Conservation (phyloP, 2,113 vertebrate genomes). For the Vombatus ursinus region DNA sequence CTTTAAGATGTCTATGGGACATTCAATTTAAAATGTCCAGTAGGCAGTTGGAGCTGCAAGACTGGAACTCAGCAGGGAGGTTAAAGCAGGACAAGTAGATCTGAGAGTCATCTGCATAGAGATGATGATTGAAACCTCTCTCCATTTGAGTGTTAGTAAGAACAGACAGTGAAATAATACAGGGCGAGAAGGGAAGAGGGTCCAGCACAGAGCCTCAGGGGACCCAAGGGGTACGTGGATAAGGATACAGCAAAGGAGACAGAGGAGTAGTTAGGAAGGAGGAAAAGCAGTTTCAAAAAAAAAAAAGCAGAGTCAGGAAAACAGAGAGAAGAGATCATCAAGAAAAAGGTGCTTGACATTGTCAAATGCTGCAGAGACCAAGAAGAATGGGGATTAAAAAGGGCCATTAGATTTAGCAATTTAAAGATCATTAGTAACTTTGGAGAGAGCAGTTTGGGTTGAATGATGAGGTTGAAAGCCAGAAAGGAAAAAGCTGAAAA, state of each 20-base stretch:
- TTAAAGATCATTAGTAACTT: background rate
- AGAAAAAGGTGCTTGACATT: background rate
- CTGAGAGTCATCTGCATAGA: background rate
- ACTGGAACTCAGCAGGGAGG: background rate
- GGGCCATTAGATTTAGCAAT: background rate
- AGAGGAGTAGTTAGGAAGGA: background rate
- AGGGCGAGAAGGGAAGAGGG: background rate
- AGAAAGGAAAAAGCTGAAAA: background rate
- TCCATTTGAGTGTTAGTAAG: background rate
- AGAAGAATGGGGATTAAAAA: background rate
- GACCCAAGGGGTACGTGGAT: background rate
- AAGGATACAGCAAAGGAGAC: background rate
- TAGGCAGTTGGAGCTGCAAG: background rate
- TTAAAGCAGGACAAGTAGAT: background rate
- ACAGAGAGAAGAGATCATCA: background rate
- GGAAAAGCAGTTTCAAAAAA: background rate
- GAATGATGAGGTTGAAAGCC: background rate
- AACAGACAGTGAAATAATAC: background rate
- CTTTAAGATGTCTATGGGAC: background rate
- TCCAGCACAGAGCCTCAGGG: background rate
- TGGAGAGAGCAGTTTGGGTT: background rate
- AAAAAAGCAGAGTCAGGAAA: background rate
- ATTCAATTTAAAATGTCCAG: background rate
- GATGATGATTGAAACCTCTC: background rate
- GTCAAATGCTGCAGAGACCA: background rate